Base-by-base conservation (phyloP, 2,888 invertebrate species). In the Pediacus dermestoides region DNA sequence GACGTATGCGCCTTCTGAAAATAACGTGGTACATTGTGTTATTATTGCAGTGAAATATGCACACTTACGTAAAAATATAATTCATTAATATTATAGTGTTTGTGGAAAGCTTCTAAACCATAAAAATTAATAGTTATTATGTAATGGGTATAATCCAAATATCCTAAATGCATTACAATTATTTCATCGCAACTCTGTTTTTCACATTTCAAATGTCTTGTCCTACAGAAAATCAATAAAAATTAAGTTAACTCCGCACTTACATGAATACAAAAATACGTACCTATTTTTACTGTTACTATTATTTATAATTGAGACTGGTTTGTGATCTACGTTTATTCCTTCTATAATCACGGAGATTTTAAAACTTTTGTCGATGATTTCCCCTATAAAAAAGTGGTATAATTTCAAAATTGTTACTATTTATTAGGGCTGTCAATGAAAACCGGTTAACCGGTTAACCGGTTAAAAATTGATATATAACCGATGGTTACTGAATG, bases 341-440 rank as follows among this genome's bases (percentile, higher is more conserved):
- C 91, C 91, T 50, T 90, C 85, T 58, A 92, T 83, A 13, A 82
- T 77, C 58, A 93, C 85, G 62, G 85, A 85, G 36, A 94, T 80
- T 68, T 85, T 82, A 64, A 94, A 93, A 61, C 84, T 85, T 70
- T 91, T 88, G 64, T 91, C 90, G 60, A 92, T 90, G 57, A 82
- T 85, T 68, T 92, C 91, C 66, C 90, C 93, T 92, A 70, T 37
- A 78, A 76, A 33, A 30, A 25, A 33, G 9, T 23, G 3, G 13
- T 23, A n/a, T 9, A 23, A 6, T n/a, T 4, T n/a, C n/a, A n/a
- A n/a, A n/a, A n/a, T n/a, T n/a, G n/a, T n/a, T n/a, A n/a, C n/a
- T n/a, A n/a, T n/a, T n/a, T n/a, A n/a, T n/a, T n/a, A n/a, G n/a
- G n/a, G n/a, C n/a, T n/a, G n/a, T n/a, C n/a, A n/a, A n/a, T n/a